Evolutionary conservation across 2,797 vertebrate species (phyloP), one percentile per base, ranked within the genome.

Genomic region (Amphiprion clarkii): DNA sequence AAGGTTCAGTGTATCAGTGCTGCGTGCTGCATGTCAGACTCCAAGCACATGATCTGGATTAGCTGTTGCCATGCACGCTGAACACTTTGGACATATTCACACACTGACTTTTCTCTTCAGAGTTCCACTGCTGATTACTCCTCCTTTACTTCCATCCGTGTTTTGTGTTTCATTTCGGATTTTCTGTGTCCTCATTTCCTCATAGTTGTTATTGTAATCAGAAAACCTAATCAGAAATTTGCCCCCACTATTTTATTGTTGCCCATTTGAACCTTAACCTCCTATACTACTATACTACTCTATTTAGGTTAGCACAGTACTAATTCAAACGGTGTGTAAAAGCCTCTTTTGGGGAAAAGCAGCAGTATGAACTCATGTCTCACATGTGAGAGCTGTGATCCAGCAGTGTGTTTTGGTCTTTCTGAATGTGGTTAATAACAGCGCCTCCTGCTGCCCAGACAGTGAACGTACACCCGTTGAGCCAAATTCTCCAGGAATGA

Each of bases 31-130:
- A 23, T 56, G 62, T 77, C 77, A 27, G 61, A 77, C 56, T 76
- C 1, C 1, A 27, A 85, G 70, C 90, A 88, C 88, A 90, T 90
- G 84, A 90, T 78, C 75, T 59, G 82, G 87, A 92, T 94, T 91
- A 91, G 60, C 71, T 54, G 75, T 67, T 71, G 65, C 57, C 55
- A 6, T 54, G 73, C 60, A 48, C 40, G 52, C 56, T n/a, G 25
- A 27, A 51, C 58, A 36, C 49, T 68, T 48, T 27, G n/a, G 48
- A 49, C 21, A 67, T 51, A 16, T 53, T 39, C 63, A 23, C 64
- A 42, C 54, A 12, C 61, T 33, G 23, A 54, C 64, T 42, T 56
- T 67, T 74, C 49, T 53, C 13, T 25, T 17, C 13, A 25, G 31
- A 21, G 7, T 12, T 36, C 21, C 4, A n/a, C 21, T 42, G 25